Percentiles rank a stretch among this genome's conserved stretches.
These are phyloP conservation scores for Dioctria linearis DNA, from an alignment of 2,888 invertebrate genomes.

Conservation along the genomic window DNA sequence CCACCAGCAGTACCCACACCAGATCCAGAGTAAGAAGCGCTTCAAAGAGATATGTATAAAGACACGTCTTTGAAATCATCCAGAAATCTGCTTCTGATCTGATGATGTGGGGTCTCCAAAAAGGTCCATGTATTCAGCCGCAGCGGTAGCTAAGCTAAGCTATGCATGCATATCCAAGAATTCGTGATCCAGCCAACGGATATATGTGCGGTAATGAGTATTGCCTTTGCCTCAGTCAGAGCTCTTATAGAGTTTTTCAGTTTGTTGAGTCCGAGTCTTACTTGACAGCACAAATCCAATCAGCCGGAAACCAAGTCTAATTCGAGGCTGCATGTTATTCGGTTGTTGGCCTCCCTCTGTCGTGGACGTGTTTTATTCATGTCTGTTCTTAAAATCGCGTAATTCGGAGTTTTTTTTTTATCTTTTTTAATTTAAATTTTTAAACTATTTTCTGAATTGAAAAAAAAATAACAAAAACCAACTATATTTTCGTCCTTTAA, in stretches of 20 bases:
- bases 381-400: constrained; percentile 39
- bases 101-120: not conserved
- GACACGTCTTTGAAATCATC: not conserved
- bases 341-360: constrained; percentile 62
- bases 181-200: constrained; percentile 39
- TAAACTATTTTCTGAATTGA: not conserved
- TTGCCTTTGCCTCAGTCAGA: not conserved
- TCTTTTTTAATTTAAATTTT: not conserved
- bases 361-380: constrained; percentile 62
- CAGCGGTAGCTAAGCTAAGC: too few species aligned
- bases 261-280: constrained; percentile 13
- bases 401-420: constrained; percentile 11
- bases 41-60: constrained; percentile 8
- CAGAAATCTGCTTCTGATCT: too few species aligned
- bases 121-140: constrained; percentile 26
- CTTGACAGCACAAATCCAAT: constrained; percentile 39
- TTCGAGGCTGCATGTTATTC: constrained; percentile 61
- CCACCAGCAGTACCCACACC: constrained; percentile 5
- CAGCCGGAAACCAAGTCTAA: constrained; percentile 60
- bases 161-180: constrained; percentile 8
- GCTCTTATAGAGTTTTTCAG: not conserved
- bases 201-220: constrained; percentile 15
- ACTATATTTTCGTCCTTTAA: not conserved
- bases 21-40: not conserved
- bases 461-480: constrained; percentile 14